Percentiles rank a stretch among this genome's conserved stretches.
These are phyloP conservation scores for Caenorhabditis zanzibari DNA, from an alignment of 2,888 invertebrate genomes.

Conservation along the genomic window DNA sequence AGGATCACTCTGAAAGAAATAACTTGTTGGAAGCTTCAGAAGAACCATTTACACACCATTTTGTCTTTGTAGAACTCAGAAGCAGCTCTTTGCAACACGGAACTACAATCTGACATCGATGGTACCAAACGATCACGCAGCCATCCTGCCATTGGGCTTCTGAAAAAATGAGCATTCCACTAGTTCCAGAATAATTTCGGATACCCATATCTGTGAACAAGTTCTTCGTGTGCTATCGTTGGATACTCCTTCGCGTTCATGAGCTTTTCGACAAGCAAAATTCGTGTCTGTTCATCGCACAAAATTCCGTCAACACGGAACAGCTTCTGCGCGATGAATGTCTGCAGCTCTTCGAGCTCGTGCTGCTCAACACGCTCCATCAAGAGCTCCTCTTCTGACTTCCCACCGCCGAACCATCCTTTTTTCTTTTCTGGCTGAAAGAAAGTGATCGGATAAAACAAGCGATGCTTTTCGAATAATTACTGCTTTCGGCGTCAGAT, in stretches of 20 bases:
- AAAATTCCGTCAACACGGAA: constrained; percentile 77
- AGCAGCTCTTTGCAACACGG: constrained; percentile 71
- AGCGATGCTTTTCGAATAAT: neutral
- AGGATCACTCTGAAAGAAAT: constrained; percentile 73
- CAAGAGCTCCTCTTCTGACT: constrained; percentile 59
- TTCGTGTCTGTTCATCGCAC: constrained; percentile 76
- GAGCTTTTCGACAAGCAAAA: constrained; percentile 70
- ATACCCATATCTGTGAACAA: constrained; percentile 68
- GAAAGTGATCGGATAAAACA: too few species aligned
- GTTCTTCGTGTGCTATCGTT: constrained; percentile 58
- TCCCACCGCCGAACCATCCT: constrained; percentile 56
- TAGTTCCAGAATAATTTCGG: neutral
- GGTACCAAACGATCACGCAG: constrained; percentile 74
- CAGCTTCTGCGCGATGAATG: constrained; percentile 76
- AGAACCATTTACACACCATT: constrained; percentile 55
- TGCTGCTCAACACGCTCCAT: constrained; percentile 68
- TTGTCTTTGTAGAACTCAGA: constrained; percentile 70
- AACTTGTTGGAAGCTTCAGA: too few species aligned
- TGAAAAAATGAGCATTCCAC: constrained; percentile 24
- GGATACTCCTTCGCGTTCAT: constrained; percentile 63
- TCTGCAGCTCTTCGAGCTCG: constrained; percentile 74
- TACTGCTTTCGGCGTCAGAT: constrained; percentile 49
- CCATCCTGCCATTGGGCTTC: constrained; percentile 73
- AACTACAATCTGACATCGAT: constrained; percentile 72
- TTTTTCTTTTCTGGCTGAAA: constrained; percentile 52